Percentiles rank a stretch among this genome's conserved stretches.
Evolutionary conservation across 2,797 vertebrate genomes (phyloP).

Genomic region (Anomalospiza imberbis): DNA sequence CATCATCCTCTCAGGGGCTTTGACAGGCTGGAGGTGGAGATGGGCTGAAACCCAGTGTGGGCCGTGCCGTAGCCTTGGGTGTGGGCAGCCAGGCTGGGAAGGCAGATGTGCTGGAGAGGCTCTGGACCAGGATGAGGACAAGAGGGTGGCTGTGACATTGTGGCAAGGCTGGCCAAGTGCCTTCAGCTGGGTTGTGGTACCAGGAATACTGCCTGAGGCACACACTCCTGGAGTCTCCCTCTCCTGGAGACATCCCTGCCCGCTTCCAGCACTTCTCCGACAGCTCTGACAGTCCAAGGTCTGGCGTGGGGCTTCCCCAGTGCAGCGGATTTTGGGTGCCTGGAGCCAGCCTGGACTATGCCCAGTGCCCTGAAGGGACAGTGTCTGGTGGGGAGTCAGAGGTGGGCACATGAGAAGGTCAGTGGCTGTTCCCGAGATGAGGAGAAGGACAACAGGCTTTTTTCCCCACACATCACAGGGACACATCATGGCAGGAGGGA

Average conservation of each 20-base stretch:
- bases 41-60: accelerated
- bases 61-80: too few species aligned
- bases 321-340: accelerated
- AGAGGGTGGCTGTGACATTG: neutral
- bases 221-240: accelerated
- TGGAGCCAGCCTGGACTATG: neutral
- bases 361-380: too few species aligned
- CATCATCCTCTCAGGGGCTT: accelerated
- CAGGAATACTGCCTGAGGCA: accelerated
- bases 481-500: too few species aligned
- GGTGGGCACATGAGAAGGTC: neutral
- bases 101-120: neutral
- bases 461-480: accelerated
- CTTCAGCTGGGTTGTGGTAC: neutral
- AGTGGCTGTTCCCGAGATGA: neutral
- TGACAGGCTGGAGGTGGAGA: neutral
- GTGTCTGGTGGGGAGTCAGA: neutral
- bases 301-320: accelerated
- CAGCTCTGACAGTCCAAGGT: neutral
- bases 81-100: neutral
- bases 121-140: accelerated
- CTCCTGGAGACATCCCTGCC: neutral
- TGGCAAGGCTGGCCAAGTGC: too few species aligned
- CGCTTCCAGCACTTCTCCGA: accelerated
- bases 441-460: neutral